Evolutionary conservation across 92 coral and sea anemone species (phyloP), one percentile per base, ranked within the genome.

Genomic region (Hydrozoanthus gracilis): DNA sequence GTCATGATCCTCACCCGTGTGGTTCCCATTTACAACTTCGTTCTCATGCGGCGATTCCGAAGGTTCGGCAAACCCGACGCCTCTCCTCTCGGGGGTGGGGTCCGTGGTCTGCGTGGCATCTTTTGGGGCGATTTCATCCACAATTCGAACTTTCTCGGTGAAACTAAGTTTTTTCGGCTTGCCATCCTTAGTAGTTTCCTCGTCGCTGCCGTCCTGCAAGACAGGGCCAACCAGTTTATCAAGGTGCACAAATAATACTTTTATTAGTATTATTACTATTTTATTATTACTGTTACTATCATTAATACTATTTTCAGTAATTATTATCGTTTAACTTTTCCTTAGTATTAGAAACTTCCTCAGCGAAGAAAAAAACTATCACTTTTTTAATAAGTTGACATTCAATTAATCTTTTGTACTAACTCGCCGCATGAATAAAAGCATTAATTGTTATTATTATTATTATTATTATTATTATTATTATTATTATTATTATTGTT

Each of bases 31-130:
- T 69, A 65, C 85, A 8, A 48, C 5, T 16, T 64, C 85, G 49
- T 80, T 80, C 18, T 80, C 85, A 10, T 64, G 85, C 35, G 49
- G 46, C 27, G 52, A 18, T 5, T 92, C 89, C 7, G 77, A 76
- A n/a, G 77, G 60, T 4, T 68, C 86, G 39, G 93, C 86, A 89
- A 94, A 94, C 11, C 94, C 98, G 20, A 94, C 95, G 55, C 92
- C 98, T 86, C 79, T 90, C 62, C 89, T 86, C 50, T 82, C 82
- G 2, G 88, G 91, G 1, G 87, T 61, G 49, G 71, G 68, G 2
- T 64, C 62, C 6, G 78, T 64, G 15, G 80, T 90, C 17, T 86
- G 90, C 5, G 65, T 55, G 0, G 75, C 49, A 15, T 69, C 90
- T 60, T 44, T 75, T 35, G 88, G 94, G 17, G 93, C 89, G 8